A percentile compares a stretch with the other conserved stretches of the same genome.
Evolutionary conservation across 1,140 invertebrate genomes (phyloP).

Genomic region (Drosophila ohnishii): DNA sequence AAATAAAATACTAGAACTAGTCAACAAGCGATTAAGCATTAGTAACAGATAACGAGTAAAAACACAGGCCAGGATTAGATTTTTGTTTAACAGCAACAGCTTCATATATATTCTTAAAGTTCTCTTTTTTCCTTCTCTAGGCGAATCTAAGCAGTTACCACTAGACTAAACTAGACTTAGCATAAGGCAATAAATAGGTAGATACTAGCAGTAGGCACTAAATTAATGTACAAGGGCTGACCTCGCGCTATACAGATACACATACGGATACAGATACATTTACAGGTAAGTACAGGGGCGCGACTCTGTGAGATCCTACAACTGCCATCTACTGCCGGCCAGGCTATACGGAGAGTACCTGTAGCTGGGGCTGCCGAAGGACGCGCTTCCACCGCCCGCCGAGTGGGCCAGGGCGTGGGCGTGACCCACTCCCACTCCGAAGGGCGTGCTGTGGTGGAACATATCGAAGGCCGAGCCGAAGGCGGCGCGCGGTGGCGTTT

Average conservation of each 20-base stretch:
- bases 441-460: conserved; percentile 82
- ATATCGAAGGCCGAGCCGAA: conserved; percentile 83
- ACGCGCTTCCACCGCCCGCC: conserved; percentile 50
- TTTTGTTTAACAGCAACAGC: conserved; percentile 79
- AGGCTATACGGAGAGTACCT: conserved; percentile 82
- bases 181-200: conserved; percentile 74
- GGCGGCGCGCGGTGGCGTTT: conserved; percentile 77
- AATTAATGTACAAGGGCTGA: conserved; percentile 46
- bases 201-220: conserved; percentile 64
- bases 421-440: conserved; percentile 70
- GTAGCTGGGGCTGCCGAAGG: conserved; percentile 79
- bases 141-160: conserved; percentile 47
- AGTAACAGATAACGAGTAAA: conserved; percentile 69
- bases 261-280: conserved; percentile 40
- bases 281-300: conserved; percentile 34
- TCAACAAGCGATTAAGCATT: conserved; percentile 64
- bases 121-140: conserved; percentile 42
- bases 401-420: conserved; percentile 30
- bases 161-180: conserved; percentile 73
- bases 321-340: conserved; percentile 81
- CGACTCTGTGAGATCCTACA: conserved; percentile 62
- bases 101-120: conserved; percentile 64
- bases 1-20: conserved; percentile 48
- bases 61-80: conserved; percentile 70
- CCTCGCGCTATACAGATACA: conserved; percentile 36